Percentiles rank a stretch among this genome's conserved stretches.
phyloP scores from a whole-genome alignment of 2,888 invertebrate genomes.

The Cacoxenus indagator region DNA sequence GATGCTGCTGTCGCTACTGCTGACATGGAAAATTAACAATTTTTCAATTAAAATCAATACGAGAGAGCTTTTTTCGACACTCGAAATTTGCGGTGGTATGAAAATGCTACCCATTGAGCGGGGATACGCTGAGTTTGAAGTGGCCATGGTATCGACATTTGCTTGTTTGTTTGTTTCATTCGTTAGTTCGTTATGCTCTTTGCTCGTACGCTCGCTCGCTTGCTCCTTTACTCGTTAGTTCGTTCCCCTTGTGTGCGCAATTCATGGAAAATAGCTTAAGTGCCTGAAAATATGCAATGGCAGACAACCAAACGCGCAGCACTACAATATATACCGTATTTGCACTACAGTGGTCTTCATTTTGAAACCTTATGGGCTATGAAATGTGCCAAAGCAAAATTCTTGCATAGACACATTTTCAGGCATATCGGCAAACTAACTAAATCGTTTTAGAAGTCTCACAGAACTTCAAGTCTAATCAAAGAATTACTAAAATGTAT shows the following conservation, averaged over 20 bases:
- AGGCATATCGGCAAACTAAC: no score
- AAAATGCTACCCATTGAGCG: no score
- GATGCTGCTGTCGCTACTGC: constrained; percentile 38
- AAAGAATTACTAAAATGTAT: no score
- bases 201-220: not conserved
- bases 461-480: no score
- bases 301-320: constrained; percentile 14
- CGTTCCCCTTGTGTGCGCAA: constrained; percentile 41
- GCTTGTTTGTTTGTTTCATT: constrained; percentile 37
- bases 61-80: constrained; percentile 37
- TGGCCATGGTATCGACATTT: not conserved
- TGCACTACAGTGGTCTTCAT: no score
- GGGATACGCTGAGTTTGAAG: no score
- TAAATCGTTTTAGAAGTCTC: no score
- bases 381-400: no score
- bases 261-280: constrained; percentile 63
- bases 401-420: no score
- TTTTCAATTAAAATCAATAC: constrained; percentile 71
- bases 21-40: constrained; percentile 70
- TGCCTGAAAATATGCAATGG: constrained; percentile 62
- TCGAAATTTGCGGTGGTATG: constrained; percentile 1
- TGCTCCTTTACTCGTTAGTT: not conserved
- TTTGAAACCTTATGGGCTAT: no score
- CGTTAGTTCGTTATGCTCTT: not conserved
- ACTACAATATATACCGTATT: no score